phyloP scores from a whole-genome alignment of 2,888 invertebrate genomes.

The Clostera curtula region DNA sequence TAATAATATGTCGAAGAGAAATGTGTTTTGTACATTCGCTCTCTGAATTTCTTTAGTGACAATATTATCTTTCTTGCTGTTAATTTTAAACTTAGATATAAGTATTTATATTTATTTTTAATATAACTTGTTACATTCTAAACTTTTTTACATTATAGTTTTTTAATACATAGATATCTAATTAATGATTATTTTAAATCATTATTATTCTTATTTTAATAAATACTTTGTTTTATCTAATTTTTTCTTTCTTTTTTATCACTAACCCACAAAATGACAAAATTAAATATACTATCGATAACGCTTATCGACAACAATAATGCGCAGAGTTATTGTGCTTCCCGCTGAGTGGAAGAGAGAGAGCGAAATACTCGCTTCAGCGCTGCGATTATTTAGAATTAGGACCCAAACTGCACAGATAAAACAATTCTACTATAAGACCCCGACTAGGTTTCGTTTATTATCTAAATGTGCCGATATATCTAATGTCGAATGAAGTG shows the following conservation, averaged over 20 bases:
- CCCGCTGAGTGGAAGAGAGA: too few relatives aligned
- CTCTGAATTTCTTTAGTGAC: neutral
- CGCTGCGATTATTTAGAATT: too few relatives aligned
- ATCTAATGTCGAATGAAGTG: slow-evolving; percentile 18
- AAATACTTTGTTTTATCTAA: slow-evolving; percentile 2
- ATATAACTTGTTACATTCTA: slow-evolving; percentile 1
- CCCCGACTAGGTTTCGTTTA: too few relatives aligned
- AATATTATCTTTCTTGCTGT: slow-evolving; percentile 1
- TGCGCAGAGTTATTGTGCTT: too few relatives aligned
- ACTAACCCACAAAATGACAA: slow-evolving; percentile 1
- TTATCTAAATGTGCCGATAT: slow-evolving; percentile 14
- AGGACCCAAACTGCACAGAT: too few relatives aligned
- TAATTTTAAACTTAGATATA: slow-evolving; percentile 1
- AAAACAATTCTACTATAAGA: too few relatives aligned
- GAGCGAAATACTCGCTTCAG: too few relatives aligned
- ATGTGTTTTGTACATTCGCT: slow-evolving; percentile 7
- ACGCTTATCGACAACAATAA: too few relatives aligned
- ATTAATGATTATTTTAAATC: neutral
- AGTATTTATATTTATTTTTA: slow-evolving; percentile 3
- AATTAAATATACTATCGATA: too few relatives aligned
- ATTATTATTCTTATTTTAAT: slow-evolving; percentile 1
- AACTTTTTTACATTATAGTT: slow-evolving; percentile 1
- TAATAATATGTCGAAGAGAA: neutral
- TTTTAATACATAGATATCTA: neutral
- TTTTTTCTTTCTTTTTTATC: slow-evolving; percentile 2